Evolutionary conservation across 1,140 invertebrate genomes (phyloP).

Genomic region (Melanaphis sacchari): DNA sequence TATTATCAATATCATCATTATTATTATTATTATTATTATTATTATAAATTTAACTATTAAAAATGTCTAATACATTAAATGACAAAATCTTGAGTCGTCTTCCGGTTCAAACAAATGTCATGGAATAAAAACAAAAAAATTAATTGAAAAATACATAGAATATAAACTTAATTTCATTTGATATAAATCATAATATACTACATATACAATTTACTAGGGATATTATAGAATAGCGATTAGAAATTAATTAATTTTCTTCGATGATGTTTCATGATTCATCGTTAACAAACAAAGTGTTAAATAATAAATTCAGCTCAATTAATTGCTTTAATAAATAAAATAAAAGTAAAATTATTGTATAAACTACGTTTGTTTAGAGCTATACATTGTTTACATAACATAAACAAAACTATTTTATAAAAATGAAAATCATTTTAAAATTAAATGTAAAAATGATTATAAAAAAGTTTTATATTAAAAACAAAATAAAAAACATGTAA

Average conservation of each 20-base stretch:
- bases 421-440: conserved; percentile 37
- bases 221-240: conserved; percentile 16
- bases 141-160: background rate
- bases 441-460: conserved; percentile 38
- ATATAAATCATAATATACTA: background rate
- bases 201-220: conserved; percentile 12
- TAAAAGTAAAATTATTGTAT: conserved; percentile 48
- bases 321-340: conserved; percentile 54
- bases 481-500: conserved; percentile 46
- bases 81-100: conserved; percentile 58
- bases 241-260: conserved; percentile 18
- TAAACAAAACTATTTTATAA: conserved; percentile 52
- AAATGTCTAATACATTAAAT: conserved; percentile 41
- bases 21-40: conserved; percentile 38
- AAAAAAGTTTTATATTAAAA: conserved; percentile 53
- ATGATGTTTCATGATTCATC: conserved; percentile 36
- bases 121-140: conserved; percentile 30
- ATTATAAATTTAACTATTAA: conserved; percentile 31
- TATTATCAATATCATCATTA: conserved; percentile 19
- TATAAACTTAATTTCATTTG: conserved; percentile 12
- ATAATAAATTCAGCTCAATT: conserved; percentile 57
- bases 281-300: conserved; percentile 54
- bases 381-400: conserved; percentile 40
- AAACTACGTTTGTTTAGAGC: conserved; percentile 47
- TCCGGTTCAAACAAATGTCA: conserved; percentile 57